Base-by-base conservation (phyloP, 2,113 vertebrate species). In the Boulengeromyrus knoepffleri region DNA sequence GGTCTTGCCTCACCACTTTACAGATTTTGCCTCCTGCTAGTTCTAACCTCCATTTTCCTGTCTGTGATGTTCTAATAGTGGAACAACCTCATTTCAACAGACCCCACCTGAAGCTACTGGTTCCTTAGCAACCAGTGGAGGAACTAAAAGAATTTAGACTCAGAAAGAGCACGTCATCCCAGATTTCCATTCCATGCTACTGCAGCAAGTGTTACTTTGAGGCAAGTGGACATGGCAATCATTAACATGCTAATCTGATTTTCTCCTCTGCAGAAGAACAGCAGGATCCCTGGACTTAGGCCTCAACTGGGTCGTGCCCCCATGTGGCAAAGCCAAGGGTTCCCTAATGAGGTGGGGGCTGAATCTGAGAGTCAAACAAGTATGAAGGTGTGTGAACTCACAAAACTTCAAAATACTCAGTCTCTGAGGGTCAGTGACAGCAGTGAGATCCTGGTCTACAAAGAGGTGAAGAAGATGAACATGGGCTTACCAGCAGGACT, bases 381-480 rank as follows among this genome's bases (percentile, higher is more conserved):
- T 39, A 77, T 0, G 13, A 83, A 21, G 36, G 36, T 45, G 31
- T 42, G 39, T 19, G 36, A 45, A 45, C 77, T 83, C 19, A 83
- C 36, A 83, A 45, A 83, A 83, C 31, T 36, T 21, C 36, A 83
- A 17, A 17, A 83, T 83, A 45, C 31, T 83, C 77, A 83, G 24
- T 47, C 24, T 85, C 84, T 45, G 46, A 85, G 84, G 17, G 7
- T 27, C 12, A 45, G 5, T 27, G 36, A 49, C 88, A 31, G 66
- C 66, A 36, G 47, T 45, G 45, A 70, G 56, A 9, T 45, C 80
- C 19, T 85, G 80, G 42, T 85, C 80, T 46, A 19, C 49, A 52
- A 45, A 42, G 42, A 85, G 15, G 91, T 8, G 86, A 91, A 10
- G 89, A 86, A 9, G 66, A 90, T 74, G 56, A 58, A 24, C 56